Conservation (phyloP, 2,888 invertebrate genomes). For the Buathra laborator region DNA sequence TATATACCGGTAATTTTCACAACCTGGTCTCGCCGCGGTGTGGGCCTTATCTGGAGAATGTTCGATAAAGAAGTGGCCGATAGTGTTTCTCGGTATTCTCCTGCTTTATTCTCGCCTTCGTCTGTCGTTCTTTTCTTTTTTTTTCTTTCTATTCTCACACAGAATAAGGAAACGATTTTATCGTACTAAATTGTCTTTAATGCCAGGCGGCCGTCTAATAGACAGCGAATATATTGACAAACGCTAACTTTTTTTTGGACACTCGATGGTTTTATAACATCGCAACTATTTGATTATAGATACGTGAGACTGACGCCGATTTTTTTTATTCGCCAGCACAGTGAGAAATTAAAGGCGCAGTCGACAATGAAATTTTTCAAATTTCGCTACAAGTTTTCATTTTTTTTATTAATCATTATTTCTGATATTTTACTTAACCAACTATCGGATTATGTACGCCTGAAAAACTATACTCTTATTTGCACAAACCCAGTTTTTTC, state of each 20-base stretch:
- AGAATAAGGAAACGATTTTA: neutral
- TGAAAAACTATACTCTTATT: too few species aligned
- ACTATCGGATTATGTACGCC: too few species aligned
- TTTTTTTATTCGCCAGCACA: too few species aligned
- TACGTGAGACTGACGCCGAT: too few species aligned
- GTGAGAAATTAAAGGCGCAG: too few species aligned
- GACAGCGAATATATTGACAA: neutral
- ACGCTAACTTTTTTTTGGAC: neutral
- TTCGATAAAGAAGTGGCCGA: conserved; percentile 73
- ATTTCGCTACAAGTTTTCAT: too few species aligned
- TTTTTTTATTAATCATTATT: too few species aligned
- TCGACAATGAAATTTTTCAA: too few species aligned
- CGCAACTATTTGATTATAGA: too few species aligned
- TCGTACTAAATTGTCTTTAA: conserved; percentile 7
- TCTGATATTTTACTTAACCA: too few species aligned
- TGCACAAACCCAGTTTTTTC: too few species aligned
- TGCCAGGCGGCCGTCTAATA: neutral
- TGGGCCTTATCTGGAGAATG: conserved; percentile 73
- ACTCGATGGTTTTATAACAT: too few species aligned
- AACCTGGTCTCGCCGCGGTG: neutral
- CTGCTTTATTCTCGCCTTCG: conserved; percentile 51
- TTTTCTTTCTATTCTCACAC: neutral
- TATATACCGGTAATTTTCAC: conserved; percentile 7
- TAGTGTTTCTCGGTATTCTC: conserved; percentile 70
- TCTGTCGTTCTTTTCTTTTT: neutral